A percentile compares a stretch with the other conserved stretches of the same genome.
Conservation (phyloP, 2,797 vertebrate species). For the Chelon labrosus region DNA sequence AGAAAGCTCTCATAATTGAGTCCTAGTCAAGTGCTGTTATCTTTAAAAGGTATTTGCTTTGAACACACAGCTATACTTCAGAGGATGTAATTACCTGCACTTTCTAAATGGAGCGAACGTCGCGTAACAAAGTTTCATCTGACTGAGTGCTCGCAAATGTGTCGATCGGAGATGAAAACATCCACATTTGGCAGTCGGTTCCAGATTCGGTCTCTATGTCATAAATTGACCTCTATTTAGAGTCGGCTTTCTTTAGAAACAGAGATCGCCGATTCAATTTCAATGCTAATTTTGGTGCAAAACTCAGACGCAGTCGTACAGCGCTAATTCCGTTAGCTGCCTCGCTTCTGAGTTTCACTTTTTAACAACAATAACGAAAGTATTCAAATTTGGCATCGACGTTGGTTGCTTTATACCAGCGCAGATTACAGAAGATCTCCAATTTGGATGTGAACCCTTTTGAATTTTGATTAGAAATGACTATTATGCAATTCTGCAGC, state of each 20-base stretch:
- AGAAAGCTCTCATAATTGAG: slow-evolving; percentile 24
- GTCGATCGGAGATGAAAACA: slow-evolving; percentile 27
- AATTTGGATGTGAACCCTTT: neutral
- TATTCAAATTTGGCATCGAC: too few relatives aligned
- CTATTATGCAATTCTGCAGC: neutral
- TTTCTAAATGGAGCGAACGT: slow-evolving; percentile 32
- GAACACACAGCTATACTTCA: slow-evolving; percentile 40
- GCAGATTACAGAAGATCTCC: neutral
- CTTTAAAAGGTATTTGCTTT: slow-evolving; percentile 13
- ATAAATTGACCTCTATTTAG: neutral
- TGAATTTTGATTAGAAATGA: neutral
- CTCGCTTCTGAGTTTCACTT: too few relatives aligned
- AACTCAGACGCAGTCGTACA: too few relatives aligned
- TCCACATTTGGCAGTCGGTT: neutral
- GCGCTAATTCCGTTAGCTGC: too few relatives aligned
- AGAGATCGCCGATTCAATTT: too few relatives aligned
- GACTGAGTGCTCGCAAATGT: neutral
- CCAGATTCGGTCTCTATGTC: slow-evolving; percentile 9
- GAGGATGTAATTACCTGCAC: slow-evolving; percentile 53
- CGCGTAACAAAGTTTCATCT: slow-evolving; percentile 30
- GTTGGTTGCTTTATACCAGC: neutral
- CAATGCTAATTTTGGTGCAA: neutral
- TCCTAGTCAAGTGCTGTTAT: slow-evolving; percentile 37
- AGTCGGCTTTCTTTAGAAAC: neutral
- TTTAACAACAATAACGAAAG: too few relatives aligned